Conservation (phyloP, 92 coral and sea anemone species). For the Blastomussa wellsi region DNA sequence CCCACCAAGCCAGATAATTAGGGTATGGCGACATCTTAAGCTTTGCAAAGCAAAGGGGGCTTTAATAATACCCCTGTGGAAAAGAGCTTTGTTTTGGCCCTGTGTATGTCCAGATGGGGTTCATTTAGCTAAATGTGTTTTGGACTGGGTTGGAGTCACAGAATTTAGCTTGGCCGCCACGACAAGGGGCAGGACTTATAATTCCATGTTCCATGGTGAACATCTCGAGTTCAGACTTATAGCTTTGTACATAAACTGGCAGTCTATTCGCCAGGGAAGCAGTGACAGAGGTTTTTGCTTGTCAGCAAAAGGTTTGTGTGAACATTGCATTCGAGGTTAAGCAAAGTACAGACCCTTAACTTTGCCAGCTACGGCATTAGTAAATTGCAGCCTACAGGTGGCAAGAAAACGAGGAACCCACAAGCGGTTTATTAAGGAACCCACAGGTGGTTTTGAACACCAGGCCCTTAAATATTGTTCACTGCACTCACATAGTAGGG, state of each 20-base stretch:
- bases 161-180: slow-evolving; percentile 49
- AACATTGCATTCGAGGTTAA: slow-evolving; percentile 12
- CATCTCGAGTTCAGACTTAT: slow-evolving; percentile 39
- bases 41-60: too few species aligned
- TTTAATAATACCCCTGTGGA: too few species aligned
- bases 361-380: neutral
- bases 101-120: too few species aligned
- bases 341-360: neutral
- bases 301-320: slow-evolving; percentile 39
- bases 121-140: too few species aligned
- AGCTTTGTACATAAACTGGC: slow-evolving; percentile 50
- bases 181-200: slow-evolving; percentile 26
- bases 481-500: too few species aligned
- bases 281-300: slow-evolving; percentile 46
- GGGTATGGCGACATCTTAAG: slow-evolving; percentile 48
- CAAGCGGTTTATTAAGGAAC: neutral
- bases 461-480: too few species aligned
- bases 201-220: slow-evolving; percentile 38
- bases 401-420: neutral
- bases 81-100: too few species aligned
- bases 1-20: slow-evolving; percentile 47
- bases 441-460: slow-evolving; percentile 7
- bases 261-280: slow-evolving; percentile 9
- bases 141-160: slow-evolving; percentile 48
- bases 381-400: neutral